phyloP scores from a whole-genome alignment of 2,888 invertebrate genomes.

The Cancer borealis region DNA sequence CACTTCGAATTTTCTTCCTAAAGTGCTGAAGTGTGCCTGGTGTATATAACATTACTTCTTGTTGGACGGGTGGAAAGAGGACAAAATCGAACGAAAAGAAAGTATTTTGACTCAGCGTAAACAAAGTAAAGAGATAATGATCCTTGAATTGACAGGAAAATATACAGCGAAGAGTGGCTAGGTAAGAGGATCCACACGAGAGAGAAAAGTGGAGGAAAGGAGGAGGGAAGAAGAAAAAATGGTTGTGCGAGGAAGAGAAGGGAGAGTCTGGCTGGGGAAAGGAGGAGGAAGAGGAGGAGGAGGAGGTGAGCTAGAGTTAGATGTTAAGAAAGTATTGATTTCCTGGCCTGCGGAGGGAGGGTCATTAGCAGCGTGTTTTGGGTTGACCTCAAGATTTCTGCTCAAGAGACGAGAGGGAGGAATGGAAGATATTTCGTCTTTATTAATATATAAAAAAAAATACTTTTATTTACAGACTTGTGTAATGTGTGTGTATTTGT shows the following conservation, averaged over 20 bases:
- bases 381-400: not conserved
- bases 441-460: no score
- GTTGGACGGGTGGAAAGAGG: not conserved
- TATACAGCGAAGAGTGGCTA: not conserved
- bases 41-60: not conserved
- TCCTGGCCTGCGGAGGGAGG: not conserved
- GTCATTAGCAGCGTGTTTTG: slow-evolving; percentile 13
- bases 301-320: not conserved
- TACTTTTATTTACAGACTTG: no score
- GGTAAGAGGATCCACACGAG: not conserved
- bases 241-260: not conserved
- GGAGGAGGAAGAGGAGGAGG: not conserved
- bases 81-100: slow-evolving; percentile 21
- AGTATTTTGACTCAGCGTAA: slow-evolving; percentile 7
- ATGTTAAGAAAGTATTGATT: slow-evolving; percentile 46
- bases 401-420: not conserved
- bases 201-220: not conserved
- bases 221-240: not conserved
- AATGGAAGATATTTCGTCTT: not conserved
- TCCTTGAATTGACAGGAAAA: not conserved
- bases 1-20: not conserved
- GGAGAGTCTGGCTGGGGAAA: not conserved
- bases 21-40: not conserved
- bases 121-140: slow-evolving; percentile 32
- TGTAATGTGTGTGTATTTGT: no score